phyloP scores from a whole-genome alignment of 2,888 invertebrate genomes.

The Tolmerus cingulatus region DNA sequence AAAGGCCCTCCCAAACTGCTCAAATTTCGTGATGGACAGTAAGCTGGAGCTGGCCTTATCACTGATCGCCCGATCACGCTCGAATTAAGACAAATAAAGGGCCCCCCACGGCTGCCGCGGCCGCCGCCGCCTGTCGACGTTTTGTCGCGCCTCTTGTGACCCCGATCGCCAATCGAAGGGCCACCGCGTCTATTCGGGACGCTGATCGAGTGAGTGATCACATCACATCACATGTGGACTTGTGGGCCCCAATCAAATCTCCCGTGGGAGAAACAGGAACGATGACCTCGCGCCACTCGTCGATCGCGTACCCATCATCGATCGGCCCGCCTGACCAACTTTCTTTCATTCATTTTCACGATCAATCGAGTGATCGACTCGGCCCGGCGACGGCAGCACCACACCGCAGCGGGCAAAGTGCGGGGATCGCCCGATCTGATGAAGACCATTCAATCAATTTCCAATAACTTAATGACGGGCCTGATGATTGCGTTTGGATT shows the following conservation, averaged over 20 bases:
- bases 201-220: background rate
- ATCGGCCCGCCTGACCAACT: slow-evolving; percentile 16
- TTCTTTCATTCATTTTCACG: slow-evolving; percentile 38
- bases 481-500: slow-evolving; percentile 12
- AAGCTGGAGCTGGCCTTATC: background rate
- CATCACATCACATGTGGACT: background rate
- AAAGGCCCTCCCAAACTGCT: slow-evolving; percentile 16
- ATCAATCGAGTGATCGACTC: background rate
- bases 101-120: background rate
- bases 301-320: background rate
- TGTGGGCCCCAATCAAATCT: background rate
- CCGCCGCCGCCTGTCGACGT: background rate
- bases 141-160: background rate
- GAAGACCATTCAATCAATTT: slow-evolving; percentile 32
- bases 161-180: background rate
- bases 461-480: slow-evolving; percentile 5
- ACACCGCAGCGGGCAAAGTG: background rate
- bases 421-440: background rate
- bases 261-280: slow-evolving; percentile 11
- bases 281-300: slow-evolving; percentile 1
- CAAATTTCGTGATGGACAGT: slow-evolving; percentile 22
- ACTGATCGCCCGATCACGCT: slow-evolving; percentile 23
- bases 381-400: background rate
- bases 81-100: slow-evolving; percentile 24
- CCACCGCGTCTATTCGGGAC: background rate